phyloP scores from a whole-genome alignment of 2,888 invertebrate species.

The Chloroclysta siterata region DNA sequence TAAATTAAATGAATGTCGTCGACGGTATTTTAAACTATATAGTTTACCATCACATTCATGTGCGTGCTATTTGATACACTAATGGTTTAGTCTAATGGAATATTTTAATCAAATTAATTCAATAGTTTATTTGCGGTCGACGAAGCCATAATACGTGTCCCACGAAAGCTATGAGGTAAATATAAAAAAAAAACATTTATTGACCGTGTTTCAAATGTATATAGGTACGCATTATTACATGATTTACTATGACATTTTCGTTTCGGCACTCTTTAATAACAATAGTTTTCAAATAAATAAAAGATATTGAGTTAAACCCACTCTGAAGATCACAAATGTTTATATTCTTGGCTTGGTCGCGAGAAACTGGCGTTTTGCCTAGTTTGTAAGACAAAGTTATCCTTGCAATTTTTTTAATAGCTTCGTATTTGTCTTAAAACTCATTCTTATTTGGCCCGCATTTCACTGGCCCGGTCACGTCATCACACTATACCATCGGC shows the following conservation, averaged over 20 bases:
- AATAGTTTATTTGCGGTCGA: neutral
- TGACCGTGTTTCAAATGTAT: no score
- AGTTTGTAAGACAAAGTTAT: neutral
- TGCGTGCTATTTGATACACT: neutral
- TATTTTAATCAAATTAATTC: neutral
- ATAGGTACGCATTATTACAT: no score
- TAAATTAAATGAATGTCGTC: neutral
- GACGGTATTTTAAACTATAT: neutral
- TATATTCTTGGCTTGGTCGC: neutral
- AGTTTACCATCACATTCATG: neutral
- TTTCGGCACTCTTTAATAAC: no score
- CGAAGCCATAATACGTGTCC: neutral
- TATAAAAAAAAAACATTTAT: no score
- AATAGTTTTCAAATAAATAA: neutral
- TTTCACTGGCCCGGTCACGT: conserved; percentile 52
- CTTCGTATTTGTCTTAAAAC: neutral
- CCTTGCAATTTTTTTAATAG: neutral
- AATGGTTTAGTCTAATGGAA: neutral
- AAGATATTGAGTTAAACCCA: neutral
- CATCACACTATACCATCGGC: conserved; percentile 68
- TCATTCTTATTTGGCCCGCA: conserved; percentile 27
- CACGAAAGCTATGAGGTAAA: no score
- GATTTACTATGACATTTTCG: no score
- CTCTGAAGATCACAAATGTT: neutral
- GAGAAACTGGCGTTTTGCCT: neutral